A percentile compares a stretch with the other conserved stretches of the same genome.
Evolutionary conservation across 64 coral and sea anemone genomes (phyloP).

Genomic region (Anthopleura sola): DNA sequence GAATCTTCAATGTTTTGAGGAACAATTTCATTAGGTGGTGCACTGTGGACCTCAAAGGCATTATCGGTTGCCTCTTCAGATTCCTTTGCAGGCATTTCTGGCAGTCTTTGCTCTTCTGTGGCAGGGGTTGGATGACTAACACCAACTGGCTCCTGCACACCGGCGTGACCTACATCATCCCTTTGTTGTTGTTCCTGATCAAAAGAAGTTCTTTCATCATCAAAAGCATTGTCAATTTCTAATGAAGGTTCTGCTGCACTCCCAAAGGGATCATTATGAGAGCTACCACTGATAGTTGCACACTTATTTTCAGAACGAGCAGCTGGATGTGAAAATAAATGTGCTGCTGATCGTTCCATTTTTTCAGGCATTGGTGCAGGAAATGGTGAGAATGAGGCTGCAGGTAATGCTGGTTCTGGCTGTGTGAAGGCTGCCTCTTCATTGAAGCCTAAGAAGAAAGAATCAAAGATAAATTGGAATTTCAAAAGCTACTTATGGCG

Average conservation of each 20-base stretch:
- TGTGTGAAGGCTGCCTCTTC: neutral
- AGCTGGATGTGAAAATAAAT: neutral
- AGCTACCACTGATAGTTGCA: neutral
- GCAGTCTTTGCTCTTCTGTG: neutral
- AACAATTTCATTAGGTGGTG: neutral
- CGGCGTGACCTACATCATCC: neutral
- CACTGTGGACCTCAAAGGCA: neutral
- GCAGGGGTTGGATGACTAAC: neutral
- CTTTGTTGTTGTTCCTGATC: neutral
- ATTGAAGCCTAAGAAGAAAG: neutral
- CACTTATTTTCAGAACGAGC: too few relatives aligned
- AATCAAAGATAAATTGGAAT: neutral
- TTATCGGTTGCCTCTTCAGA: neutral
- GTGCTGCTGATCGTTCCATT: neutral
- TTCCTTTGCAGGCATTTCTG: neutral
- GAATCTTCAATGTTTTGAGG: neutral
- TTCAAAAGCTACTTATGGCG: neutral
- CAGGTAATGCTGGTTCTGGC: neutral
- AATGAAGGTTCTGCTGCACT: neutral
- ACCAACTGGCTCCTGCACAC: neutral
- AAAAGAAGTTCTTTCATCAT: neutral
- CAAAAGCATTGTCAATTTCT: neutral
- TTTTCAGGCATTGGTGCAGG: neutral
- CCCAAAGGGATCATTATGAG: neutral
- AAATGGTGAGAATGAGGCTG: neutral